phyloP scores from a whole-genome alignment of 2,888 invertebrate species.

The Phorcus lineatus region DNA sequence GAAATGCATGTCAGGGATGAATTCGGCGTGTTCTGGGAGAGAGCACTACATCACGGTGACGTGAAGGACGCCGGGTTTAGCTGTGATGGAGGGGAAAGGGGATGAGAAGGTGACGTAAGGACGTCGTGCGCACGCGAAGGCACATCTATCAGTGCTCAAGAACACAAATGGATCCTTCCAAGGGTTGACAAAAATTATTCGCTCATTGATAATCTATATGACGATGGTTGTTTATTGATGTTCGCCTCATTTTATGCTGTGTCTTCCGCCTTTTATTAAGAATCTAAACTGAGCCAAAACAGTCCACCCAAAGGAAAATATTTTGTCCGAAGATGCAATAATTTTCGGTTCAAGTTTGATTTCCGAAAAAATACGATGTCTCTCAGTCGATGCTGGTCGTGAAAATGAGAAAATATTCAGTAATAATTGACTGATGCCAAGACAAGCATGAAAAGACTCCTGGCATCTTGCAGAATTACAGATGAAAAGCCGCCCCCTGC shows the following conservation, averaged over 20 bases:
- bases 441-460: not conserved
- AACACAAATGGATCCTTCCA: too few relatives aligned
- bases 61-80: not conserved
- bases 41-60: not conserved
- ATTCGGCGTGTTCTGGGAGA: not conserved
- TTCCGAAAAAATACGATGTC: too few relatives aligned
- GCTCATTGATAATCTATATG: too few relatives aligned
- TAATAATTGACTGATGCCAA: not conserved
- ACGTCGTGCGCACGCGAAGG: not conserved
- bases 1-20: not conserved
- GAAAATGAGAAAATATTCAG: not conserved
- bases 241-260: too few relatives aligned
- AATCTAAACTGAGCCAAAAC: too few relatives aligned
- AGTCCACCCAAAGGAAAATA: too few relatives aligned
- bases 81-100: not conserved
- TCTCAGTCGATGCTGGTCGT: not conserved
- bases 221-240: too few relatives aligned
- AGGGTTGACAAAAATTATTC: too few relatives aligned
- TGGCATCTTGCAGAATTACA: not conserved
- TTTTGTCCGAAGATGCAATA: too few relatives aligned
- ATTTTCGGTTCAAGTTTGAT: too few relatives aligned
- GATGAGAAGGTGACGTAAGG: not conserved
- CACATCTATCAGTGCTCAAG: not conserved
- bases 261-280: too few relatives aligned
- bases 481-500: not conserved